Evolutionary conservation across 2,888 invertebrate genomes (phyloP), one percentile per base, ranked within the genome.

Genomic region (Serrognathus titanus): DNA sequence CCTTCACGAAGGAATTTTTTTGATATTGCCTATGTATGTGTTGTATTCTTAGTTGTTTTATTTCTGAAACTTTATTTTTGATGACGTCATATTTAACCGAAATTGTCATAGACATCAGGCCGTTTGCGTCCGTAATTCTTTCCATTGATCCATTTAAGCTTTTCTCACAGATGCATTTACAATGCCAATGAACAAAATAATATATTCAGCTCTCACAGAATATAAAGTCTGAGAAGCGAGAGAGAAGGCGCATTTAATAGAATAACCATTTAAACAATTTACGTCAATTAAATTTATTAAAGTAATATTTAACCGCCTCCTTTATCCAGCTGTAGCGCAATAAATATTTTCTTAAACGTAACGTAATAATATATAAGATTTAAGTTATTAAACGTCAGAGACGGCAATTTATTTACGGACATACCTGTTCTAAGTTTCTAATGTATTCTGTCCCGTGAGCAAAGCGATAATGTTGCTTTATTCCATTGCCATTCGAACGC

Each of bases 271-370:
- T 62, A 62, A 60, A 62, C 60, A 62, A 62, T 62, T 60, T 62
- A 62, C 55, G 62, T 60, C 62, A 62, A 62, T 62, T 62, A 62
- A 62, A 62, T 62, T 62, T 62, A 62, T 62, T 62, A 58, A 62
- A 62, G 62, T 60, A 60, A 62, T 60, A 60, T 56, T 62, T 60
- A 60, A 58, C 55, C 31, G 53, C 41, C 57, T 53, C 41, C 45
- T 57, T 57, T 53, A 16, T 38, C 53, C 53, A 57, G 53, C 57
- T 57, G 53, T 41, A 40, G 39, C 24, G 57, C 51, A 53, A 53
- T 57, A 57, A 57, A 57, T 57, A 57, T 49, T 51, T 51, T 48
- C 48, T 56, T 56, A 48, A 56, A 51, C 56, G 56, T 46, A 45
- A 47, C 16, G 12, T 16, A 43, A 11, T 43, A 16, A 53, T 53